Percentiles rank a stretch among this genome's conserved stretches.
Conservation (phyloP, 1,140 invertebrate genomes). For the Drosophila leontia region DNA sequence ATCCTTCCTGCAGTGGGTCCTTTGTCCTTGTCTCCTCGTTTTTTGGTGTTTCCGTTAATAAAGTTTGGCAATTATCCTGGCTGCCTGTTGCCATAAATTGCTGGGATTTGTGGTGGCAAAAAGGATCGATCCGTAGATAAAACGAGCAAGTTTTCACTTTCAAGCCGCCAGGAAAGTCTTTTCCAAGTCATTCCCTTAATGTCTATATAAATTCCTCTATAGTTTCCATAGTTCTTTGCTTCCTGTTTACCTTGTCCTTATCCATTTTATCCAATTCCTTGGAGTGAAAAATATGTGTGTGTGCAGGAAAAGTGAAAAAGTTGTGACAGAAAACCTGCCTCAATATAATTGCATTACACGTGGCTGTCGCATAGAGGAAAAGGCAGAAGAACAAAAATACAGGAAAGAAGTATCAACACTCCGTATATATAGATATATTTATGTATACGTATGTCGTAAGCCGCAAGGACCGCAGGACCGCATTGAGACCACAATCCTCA, state of each 20-base stretch:
- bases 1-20: constrained; percentile 33
- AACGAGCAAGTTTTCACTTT: constrained; percentile 24
- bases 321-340: constrained; percentile 68
- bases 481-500: constrained; percentile 59
- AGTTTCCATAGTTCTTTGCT: constrained; percentile 21
- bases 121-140: constrained; percentile 9
- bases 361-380: constrained; percentile 55
- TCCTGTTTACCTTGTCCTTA: constrained; percentile 12
- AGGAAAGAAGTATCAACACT: constrained; percentile 1
- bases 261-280: constrained; percentile 49
- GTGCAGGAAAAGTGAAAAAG: constrained; percentile 60
- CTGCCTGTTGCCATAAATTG: constrained; percentile 68
- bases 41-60: constrained; percentile 68
- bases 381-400: constrained; percentile 23
- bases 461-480: constrained; percentile 53
- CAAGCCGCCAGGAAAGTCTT: neutral
- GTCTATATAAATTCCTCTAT: constrained; percentile 4
- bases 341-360: constrained; percentile 80
- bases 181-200: constrained; percentile 11
- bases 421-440: neutral
- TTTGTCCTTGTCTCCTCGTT: neutral
- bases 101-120: constrained; percentile 32
- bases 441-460: constrained; percentile 15
- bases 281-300: constrained; percentile 36
- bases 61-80: constrained; percentile 76